Evolutionary conservation across 2,888 invertebrate genomes (phyloP), one percentile per base, ranked within the genome.

Genomic region (Toxonevra muliebris): DNA sequence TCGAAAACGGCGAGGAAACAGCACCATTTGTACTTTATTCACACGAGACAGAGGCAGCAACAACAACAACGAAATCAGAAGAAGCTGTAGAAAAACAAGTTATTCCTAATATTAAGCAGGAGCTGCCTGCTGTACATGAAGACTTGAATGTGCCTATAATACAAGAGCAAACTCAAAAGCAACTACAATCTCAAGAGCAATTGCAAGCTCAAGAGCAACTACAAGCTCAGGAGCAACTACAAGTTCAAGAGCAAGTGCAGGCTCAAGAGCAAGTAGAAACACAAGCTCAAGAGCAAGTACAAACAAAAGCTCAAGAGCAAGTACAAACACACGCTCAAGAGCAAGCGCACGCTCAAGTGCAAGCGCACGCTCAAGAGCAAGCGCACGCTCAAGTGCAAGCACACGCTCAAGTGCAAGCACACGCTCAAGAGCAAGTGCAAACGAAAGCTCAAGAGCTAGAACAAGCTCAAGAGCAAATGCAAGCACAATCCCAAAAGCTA

Each of bases 401-500:
- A 53, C 19, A 48, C 8, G 4, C 2, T 5, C 3, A 48, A 48
- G n/a, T 10, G 10, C 10, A 48, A 19, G 11, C 13, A 53, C 19
- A 48, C 8, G 4, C 2, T 5, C 3, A 48, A 15, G n/a, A 48
- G 15, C 9, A 48, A 48, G n/a, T 13, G 0, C n/a, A 48, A 48
- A 7, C 13, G 48, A 5, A 13, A 15, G 42, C 19, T 8, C 11
- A 53, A 10, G 20, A 12, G 20, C 50, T 50, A 13, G 19, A 65
- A 1, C 60, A 45, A 12, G 42, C 19, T 12, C 30, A 41, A 50
- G 20, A 4, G 11, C 54, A 40, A 5, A 15, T n/a, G 11, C 59
- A 66, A 57, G 17, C 1, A 40, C 43, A 54, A 2, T n/a, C 30
- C 7, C 15, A 60, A 12, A 54, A 65, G 5, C 57, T 62, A 70